These are phyloP conservation scores for Drosophila mimica DNA, from an alignment of 2,888 invertebrate genomes.

Conservation along the genomic window DNA sequence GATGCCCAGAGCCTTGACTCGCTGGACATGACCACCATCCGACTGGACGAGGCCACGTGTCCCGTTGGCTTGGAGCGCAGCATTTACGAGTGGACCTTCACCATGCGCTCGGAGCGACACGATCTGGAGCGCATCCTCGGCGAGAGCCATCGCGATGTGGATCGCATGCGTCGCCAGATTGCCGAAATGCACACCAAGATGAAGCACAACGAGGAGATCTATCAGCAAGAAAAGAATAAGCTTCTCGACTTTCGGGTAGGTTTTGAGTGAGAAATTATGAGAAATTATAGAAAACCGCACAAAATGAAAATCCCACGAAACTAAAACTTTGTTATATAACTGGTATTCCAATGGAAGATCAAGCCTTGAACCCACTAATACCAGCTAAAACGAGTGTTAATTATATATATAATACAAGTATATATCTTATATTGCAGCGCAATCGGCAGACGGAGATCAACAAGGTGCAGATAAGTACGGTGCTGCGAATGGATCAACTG, in stretches of 20 bases:
- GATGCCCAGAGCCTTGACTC: constrained; percentile 88
- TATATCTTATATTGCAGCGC: constrained; percentile 84
- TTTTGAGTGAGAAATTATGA: no score
- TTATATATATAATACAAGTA: not conserved
- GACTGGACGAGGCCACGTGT: constrained; percentile 90
- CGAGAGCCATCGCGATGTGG: constrained; percentile 87
- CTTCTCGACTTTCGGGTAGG: constrained; percentile 88
- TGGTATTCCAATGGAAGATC: not conserved
- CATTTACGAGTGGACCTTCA: constrained; percentile 89
- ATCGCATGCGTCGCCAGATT: constrained; percentile 87
- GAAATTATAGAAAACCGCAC: not conserved
- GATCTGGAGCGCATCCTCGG: constrained; percentile 87
- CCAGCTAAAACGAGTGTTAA: no score
- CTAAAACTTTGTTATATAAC: not conserved
- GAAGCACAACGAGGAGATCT: constrained; percentile 86
- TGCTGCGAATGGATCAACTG: constrained; percentile 90
- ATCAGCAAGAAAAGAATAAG: constrained; percentile 87
- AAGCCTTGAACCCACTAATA: not conserved
- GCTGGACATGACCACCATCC: constrained; percentile 88
- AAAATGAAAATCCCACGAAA: not conserved
- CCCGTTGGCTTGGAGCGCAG: constrained; percentile 90
- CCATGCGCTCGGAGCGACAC: constrained; percentile 87
- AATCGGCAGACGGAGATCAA: constrained; percentile 90
- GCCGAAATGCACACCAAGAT: constrained; percentile 87
- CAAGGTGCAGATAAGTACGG: constrained; percentile 89